Evolutionary conservation across 2,888 invertebrate genomes (phyloP), one percentile per base, ranked within the genome.

Genomic region (Sabatieria punctata): DNA sequence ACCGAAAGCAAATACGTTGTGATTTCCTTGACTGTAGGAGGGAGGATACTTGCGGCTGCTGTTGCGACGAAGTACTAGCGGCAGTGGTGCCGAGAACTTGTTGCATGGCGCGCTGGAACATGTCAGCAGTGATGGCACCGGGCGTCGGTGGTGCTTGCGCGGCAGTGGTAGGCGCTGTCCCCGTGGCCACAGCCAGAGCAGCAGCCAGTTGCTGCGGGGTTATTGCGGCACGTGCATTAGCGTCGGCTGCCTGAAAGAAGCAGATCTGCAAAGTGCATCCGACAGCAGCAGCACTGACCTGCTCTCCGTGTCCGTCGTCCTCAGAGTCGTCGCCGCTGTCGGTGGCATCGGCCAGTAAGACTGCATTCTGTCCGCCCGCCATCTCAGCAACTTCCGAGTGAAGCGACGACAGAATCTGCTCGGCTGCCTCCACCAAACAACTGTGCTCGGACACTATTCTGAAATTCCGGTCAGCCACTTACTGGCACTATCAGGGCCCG

Each of bases 101-200:
- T 46, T 77, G 74, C 64, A 81, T 76, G 4, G 83, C 84, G 63
- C 78, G 79, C 44, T 76, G 78, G 61, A 85, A 80, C 75, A 82
- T 78, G 62, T 82, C 82, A 1, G 77, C 73, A 0, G 83, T 80
- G 44, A 84, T 82, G 37, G 41, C 18, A 41, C 24, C 24, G 24
- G 8, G 15, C 8, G 18, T 18, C 15, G 19, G 41, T 15, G 22
- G 41, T 25, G 11, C 13, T 8, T 6, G 15, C 24, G 8, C 13
- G 18, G 13, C 39, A 13, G 39, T 11, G 39, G 39, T 13, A 18
- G 13, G 11, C 39, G 39, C 11, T 15, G 39, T n/a, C 39, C 18
- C 39, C 39, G 11, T 11, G n/a, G 21, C 21, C 8, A 18, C 18
- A 38, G 11, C 11, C 13, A 18, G 13, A 13, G 41, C 41, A 11